Conservation (phyloP, 2,888 invertebrate genomes). For the Ennomos erosarius region DNA sequence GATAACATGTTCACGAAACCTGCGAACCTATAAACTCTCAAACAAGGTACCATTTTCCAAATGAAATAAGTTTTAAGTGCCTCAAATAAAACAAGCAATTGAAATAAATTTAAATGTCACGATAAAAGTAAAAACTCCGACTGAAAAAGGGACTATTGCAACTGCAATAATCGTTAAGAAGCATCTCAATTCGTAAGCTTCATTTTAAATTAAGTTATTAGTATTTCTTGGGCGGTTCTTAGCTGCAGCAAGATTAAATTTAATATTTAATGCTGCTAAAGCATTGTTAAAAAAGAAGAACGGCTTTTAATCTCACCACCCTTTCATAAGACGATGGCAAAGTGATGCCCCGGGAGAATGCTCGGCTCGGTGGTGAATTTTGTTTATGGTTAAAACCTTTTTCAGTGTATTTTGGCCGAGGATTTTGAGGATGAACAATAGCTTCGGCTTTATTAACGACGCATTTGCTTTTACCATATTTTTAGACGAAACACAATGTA, state of each 20-base stretch:
- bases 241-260: slow-evolving; percentile 38
- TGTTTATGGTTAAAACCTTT: slow-evolving; percentile 55
- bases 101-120: slow-evolving; percentile 30
- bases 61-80: slow-evolving; percentile 32
- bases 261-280: slow-evolving; percentile 40
- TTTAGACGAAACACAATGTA: slow-evolving; percentile 11
- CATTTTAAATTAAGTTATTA: slow-evolving; percentile 33
- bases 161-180: slow-evolving; percentile 32
- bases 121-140: slow-evolving; percentile 30
- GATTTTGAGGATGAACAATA: slow-evolving; percentile 48
- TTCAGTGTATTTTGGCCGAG: slow-evolving; percentile 39
- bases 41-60: slow-evolving; percentile 18
- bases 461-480: slow-evolving; percentile 38
- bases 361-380: slow-evolving; percentile 42
- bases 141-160: slow-evolving; percentile 28
- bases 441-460: slow-evolving; percentile 42
- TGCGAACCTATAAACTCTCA: slow-evolving; percentile 12
- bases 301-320: slow-evolving; percentile 50
- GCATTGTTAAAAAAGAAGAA: slow-evolving; percentile 48
- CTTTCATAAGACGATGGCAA: slow-evolving; percentile 52
- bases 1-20: slow-evolving; percentile 6
- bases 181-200: slow-evolving; percentile 30
- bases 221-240: slow-evolving; percentile 18
- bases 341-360: slow-evolving; percentile 49
- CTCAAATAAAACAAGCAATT: slow-evolving; percentile 32